A percentile compares a stretch with the other conserved stretches of the same genome.
Conservation (phyloP, 2,113 vertebrate species). For the Nothobranchius kuhntae region DNA sequence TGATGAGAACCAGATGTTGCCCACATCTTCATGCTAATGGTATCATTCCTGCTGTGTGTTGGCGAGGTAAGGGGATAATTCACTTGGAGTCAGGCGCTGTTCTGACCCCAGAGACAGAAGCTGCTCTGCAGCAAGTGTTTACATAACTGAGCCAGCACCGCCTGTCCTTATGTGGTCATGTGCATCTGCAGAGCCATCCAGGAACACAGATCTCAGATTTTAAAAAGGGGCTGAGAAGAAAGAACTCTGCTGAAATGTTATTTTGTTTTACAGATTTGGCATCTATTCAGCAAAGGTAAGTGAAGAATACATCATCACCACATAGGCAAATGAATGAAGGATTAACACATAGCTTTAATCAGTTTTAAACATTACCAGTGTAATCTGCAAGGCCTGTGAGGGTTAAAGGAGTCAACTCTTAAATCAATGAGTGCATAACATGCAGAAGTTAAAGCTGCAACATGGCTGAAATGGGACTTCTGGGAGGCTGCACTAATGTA, state of each 20-base stretch:
- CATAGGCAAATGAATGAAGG: background rate
- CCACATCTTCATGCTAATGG: slow-evolving; percentile 20
- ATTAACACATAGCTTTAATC: slow-evolving; percentile 42
- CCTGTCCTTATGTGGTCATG: slow-evolving; percentile 83
- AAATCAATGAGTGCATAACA: background rate
- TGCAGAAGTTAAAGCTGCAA: slow-evolving; percentile 6
- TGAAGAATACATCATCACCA: too few species aligned
- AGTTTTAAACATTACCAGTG: background rate
- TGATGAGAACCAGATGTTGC: slow-evolving; percentile 42
- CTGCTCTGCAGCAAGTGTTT: slow-evolving; percentile 72
- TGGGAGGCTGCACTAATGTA: slow-evolving; percentile 37
- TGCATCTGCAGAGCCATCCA: slow-evolving; percentile 60
- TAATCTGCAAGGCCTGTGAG: background rate
- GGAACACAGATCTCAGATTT: slow-evolving; percentile 28
- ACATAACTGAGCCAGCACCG: slow-evolving; percentile 65
- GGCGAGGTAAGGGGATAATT: slow-evolving; percentile 36
- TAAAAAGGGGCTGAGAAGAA: slow-evolving; percentile 46
- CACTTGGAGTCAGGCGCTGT: slow-evolving; percentile 23
- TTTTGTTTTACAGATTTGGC: background rate
- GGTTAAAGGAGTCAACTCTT: background rate
- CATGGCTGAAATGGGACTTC: slow-evolving; percentile 17
- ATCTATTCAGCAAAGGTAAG: background rate
- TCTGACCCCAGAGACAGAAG: slow-evolving; percentile 28
- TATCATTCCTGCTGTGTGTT: slow-evolving; percentile 21
- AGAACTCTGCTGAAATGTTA: slow-evolving; percentile 5